A percentile compares a stretch with the other conserved stretches of the same genome.
Evolutionary conservation across 2,888 invertebrate genomes (phyloP).

Genomic region (Lithophane semibrunnea): DNA sequence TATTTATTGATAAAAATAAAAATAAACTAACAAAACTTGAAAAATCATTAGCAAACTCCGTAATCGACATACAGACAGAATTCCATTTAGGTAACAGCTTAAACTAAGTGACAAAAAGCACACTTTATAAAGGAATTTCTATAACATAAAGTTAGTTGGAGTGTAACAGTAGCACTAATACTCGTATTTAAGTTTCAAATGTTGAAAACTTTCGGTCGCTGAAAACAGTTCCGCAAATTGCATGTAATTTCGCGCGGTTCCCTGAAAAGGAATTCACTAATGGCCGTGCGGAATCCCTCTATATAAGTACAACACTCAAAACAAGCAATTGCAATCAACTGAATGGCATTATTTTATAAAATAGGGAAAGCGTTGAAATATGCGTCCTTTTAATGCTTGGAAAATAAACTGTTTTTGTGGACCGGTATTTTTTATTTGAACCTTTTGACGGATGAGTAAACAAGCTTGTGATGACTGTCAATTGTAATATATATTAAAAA

Average conservation of each 20-base stretch:
- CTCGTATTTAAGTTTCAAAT: slow-evolving; percentile 72
- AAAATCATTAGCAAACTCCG: neutral
- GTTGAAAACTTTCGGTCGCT: slow-evolving; percentile 78
- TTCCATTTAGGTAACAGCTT: slow-evolving; percentile 30
- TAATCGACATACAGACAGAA: slow-evolving; percentile 22
- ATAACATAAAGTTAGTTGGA: slow-evolving; percentile 44
- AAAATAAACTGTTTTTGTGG: slow-evolving; percentile 4
- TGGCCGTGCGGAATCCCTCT: slow-evolving; percentile 77
- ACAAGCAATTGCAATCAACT: slow-evolving; percentile 70
- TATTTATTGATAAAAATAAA: neutral
- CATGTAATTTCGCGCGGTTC: slow-evolving; percentile 81
- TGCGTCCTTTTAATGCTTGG: slow-evolving; percentile 16
- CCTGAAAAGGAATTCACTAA: slow-evolving; percentile 81
- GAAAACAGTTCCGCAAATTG: slow-evolving; percentile 82
- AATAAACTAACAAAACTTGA: neutral
- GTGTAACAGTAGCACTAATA: slow-evolving; percentile 50
- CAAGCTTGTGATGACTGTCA: neutral
- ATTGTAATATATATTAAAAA: neutral
- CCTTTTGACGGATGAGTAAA: neutral
- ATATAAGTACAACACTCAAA: slow-evolving; percentile 73
- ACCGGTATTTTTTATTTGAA: neutral
- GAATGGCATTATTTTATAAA: slow-evolving; percentile 54
- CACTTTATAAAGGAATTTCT: slow-evolving; percentile 50
- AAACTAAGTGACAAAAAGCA: slow-evolving; percentile 36
- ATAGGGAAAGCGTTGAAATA: slow-evolving; percentile 37